These are phyloP conservation scores for Anadara kagoshimensis DNA, from an alignment of 1,140 invertebrate species.

Conservation along the genomic window DNA sequence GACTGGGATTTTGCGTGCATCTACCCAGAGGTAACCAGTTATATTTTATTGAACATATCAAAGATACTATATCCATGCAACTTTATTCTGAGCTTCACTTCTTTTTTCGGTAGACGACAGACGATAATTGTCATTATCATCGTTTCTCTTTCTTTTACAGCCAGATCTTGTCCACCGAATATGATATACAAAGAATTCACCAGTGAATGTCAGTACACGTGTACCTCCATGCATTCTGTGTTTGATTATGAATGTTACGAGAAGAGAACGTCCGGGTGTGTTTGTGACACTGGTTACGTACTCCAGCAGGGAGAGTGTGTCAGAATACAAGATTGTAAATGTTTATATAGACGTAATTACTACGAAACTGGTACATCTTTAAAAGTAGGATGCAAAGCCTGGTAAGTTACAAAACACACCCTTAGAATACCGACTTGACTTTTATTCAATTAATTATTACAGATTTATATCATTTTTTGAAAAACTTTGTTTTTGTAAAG, in stretches of 20 bases:
- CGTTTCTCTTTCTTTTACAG: constrained; percentile 8
- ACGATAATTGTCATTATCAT: too few relatives aligned
- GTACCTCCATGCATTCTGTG: constrained; percentile 22
- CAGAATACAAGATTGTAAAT: constrained; percentile 29
- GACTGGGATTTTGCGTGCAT: too few relatives aligned
- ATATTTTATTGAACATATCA: too few relatives aligned
- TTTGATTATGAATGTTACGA: constrained; percentile 24
- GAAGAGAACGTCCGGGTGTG: constrained; percentile 33
- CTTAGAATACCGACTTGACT: too few relatives aligned
- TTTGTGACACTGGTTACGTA: constrained; percentile 25
- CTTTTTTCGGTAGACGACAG: too few relatives aligned
- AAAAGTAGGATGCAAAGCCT: constrained; percentile 37
- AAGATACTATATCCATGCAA: too few relatives aligned
- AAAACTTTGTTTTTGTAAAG: too few relatives aligned
- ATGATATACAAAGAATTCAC: constrained; percentile 37
- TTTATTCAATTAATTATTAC: too few relatives aligned
- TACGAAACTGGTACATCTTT: constrained; percentile 21
- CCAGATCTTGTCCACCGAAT: constrained; percentile 25
- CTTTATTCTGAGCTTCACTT: too few relatives aligned
- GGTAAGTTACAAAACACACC: constrained; percentile 16
- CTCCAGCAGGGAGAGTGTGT: constrained; percentile 42
- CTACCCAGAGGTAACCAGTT: too few relatives aligned
- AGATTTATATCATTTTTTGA: too few relatives aligned
- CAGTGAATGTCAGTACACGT: constrained; percentile 34
- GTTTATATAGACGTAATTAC: constrained; percentile 29